Conservation (phyloP, 2,888 invertebrate genomes). For the Melieria omissa region DNA sequence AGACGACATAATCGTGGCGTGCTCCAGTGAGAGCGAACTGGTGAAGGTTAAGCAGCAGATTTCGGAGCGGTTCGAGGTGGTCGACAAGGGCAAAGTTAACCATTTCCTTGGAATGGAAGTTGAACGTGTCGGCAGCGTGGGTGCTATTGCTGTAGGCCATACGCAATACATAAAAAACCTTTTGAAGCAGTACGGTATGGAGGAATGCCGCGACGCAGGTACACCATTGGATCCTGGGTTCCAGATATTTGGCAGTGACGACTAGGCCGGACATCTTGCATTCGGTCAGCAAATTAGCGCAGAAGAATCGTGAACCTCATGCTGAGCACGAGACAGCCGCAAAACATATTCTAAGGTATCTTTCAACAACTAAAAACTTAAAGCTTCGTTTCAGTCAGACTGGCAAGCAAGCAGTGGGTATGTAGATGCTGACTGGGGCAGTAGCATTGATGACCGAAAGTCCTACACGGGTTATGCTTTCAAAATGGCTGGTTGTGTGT, state of each 20-base stretch:
- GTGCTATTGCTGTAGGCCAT: constrained; percentile 26
- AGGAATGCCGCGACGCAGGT: constrained; percentile 18
- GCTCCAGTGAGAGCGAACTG: neutral
- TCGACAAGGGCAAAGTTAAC: constrained; percentile 14
- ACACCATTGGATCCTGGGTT: constrained; percentile 21
- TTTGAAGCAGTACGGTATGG: constrained; percentile 33
- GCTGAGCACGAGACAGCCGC: constrained; percentile 26
- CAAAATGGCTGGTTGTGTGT: neutral
- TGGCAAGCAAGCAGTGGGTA: too few species aligned
- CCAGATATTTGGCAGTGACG: constrained; percentile 23
- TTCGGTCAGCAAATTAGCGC: constrained; percentile 29
- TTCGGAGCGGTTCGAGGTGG: constrained; percentile 23
- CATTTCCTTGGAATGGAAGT: constrained; percentile 31
- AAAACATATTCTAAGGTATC: constrained; percentile 33
- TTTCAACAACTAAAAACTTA: constrained; percentile 21
- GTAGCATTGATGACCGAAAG: constrained; percentile 21
- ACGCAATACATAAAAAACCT: constrained; percentile 26
- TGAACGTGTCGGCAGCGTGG: constrained; percentile 32
- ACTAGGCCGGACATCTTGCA: constrained; percentile 32
- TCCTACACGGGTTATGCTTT: constrained; percentile 32
- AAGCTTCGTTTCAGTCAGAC: constrained; percentile 10
- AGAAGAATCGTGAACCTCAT: constrained; percentile 36
- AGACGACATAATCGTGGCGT: neutral
- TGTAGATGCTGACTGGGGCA: constrained; percentile 38
- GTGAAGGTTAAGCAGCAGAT: neutral